Evolutionary conservation across 2,797 vertebrate species (phyloP).

Genomic region (Gymnothorax reevesii): DNA sequence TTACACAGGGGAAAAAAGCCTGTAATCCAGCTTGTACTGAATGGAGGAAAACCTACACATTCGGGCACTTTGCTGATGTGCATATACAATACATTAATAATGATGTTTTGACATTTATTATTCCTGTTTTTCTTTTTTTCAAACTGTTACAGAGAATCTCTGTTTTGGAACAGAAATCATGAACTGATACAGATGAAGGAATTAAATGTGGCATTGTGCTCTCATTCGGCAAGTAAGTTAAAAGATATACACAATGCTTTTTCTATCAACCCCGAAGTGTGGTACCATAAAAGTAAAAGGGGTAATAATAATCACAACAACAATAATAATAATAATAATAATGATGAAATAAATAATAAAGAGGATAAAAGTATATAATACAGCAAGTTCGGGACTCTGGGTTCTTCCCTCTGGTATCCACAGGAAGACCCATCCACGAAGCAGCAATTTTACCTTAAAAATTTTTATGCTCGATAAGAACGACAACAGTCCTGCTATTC

Average conservation of each 20-base stretch:
- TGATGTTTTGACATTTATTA: slow-evolving; percentile 70
- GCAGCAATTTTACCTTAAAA: slow-evolving; percentile 57
- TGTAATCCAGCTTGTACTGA: slow-evolving; percentile 65
- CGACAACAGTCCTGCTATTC: slow-evolving; percentile 46
- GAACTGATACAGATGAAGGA: slow-evolving; percentile 20
- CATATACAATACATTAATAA: slow-evolving; percentile 75
- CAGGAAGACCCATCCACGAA: slow-evolving; percentile 57
- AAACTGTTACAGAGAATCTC: slow-evolving; percentile 70
- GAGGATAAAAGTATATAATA: too few relatives aligned
- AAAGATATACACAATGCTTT: too few relatives aligned
- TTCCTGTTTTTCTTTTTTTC: slow-evolving; percentile 59
- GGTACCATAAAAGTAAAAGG: too few relatives aligned
- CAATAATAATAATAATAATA: too few relatives aligned
- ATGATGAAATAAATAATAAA: too few relatives aligned
- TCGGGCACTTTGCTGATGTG: slow-evolving; percentile 63
- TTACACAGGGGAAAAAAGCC: slow-evolving; percentile 73
- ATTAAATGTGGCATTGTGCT: too few relatives aligned
- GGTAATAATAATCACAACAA: too few relatives aligned
- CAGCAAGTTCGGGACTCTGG: slow-evolving; percentile 50
- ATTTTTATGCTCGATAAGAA: slow-evolving; percentile 52
- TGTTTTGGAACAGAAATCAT: slow-evolving; percentile 65
- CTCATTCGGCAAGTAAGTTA: too few relatives aligned
- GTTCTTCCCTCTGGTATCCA: too few relatives aligned
- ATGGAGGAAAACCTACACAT: slow-evolving; percentile 63
- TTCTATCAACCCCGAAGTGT: too few relatives aligned